Evolutionary conservation across 2,113 vertebrate genomes (phyloP).

Genomic region (Athene cunicularia): DNA sequence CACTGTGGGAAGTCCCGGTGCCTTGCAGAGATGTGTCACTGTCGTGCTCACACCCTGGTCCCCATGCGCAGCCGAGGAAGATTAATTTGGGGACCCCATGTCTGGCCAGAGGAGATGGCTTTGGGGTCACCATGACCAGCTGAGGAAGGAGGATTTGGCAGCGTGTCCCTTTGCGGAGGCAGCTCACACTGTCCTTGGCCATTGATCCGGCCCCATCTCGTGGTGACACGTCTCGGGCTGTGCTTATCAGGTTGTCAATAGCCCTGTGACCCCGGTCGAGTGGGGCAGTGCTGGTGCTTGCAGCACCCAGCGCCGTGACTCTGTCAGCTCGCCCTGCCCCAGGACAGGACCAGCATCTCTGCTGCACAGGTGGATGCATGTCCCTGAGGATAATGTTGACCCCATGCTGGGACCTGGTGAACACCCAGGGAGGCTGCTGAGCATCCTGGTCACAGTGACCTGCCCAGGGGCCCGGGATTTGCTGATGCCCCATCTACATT

Average conservation of each 20-base stretch:
- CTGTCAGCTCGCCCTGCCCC: background rate
- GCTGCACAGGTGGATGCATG: fast-evolving
- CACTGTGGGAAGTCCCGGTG: background rate
- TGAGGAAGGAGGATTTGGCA: background rate
- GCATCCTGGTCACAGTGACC: fast-evolving
- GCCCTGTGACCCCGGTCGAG: background rate
- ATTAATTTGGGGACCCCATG: background rate
- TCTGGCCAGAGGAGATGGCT: background rate
- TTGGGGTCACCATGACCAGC: background rate
- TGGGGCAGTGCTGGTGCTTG: fast-evolving
- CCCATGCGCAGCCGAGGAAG: background rate
- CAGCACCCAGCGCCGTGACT: background rate
- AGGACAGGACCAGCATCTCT: background rate
- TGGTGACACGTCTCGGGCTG: background rate
- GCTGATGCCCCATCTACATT: background rate
- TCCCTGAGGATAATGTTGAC: background rate
- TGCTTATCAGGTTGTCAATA: background rate
- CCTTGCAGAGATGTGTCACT: background rate
- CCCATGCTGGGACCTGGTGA: background rate
- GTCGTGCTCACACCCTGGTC: background rate
- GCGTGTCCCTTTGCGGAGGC: background rate
- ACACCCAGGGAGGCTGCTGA: fast-evolving
- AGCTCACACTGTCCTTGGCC: background rate
- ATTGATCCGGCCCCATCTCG: background rate
- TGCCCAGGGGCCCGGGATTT: background rate